Evolutionary conservation across 2,113 vertebrate genomes (phyloP).

Genomic region (Anseranas semipalmata): DNA sequence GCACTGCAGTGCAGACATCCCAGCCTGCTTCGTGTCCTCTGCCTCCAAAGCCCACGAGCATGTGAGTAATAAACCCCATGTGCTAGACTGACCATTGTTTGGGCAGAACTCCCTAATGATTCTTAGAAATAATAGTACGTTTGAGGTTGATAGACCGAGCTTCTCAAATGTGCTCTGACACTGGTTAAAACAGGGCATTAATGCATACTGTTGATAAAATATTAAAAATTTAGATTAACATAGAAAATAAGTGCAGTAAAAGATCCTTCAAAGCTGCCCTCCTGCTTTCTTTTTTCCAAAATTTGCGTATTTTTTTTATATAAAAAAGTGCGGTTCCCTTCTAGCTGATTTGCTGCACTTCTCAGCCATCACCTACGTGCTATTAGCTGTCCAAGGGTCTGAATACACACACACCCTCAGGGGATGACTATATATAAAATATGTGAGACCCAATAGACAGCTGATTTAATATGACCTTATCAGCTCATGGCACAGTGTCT

Average conservation of each 20-base stretch:
- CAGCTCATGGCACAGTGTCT: constrained; percentile 66
- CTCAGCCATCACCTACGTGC: constrained; percentile 47
- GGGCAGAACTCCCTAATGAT: not conserved
- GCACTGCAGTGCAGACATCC: not conserved
- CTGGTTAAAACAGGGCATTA: not conserved
- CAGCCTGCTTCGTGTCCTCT: not conserved
- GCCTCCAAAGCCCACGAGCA: not conserved
- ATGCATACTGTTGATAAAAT: not conserved
- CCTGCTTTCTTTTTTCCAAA: not conserved
- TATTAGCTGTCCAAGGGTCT: constrained; percentile 9
- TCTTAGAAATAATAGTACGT: not conserved
- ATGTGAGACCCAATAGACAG: constrained; percentile 61
- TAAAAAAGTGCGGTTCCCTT: not conserved
- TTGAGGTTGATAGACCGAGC: not conserved
- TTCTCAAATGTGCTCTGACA: not conserved
- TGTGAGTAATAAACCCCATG: not conserved
- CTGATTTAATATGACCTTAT: constrained; percentile 73
- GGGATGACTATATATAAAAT: constrained; percentile 49
- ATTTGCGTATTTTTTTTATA: not conserved
- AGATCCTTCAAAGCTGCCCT: not conserved
- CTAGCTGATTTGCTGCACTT: not conserved
- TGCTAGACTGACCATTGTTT: not conserved
- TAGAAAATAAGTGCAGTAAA: not conserved
- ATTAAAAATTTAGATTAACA: not conserved
- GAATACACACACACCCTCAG: constrained; percentile 23